Evolutionary conservation across 2,113 vertebrate species (phyloP).

Genomic region (Hemiprocne comata): DNA sequence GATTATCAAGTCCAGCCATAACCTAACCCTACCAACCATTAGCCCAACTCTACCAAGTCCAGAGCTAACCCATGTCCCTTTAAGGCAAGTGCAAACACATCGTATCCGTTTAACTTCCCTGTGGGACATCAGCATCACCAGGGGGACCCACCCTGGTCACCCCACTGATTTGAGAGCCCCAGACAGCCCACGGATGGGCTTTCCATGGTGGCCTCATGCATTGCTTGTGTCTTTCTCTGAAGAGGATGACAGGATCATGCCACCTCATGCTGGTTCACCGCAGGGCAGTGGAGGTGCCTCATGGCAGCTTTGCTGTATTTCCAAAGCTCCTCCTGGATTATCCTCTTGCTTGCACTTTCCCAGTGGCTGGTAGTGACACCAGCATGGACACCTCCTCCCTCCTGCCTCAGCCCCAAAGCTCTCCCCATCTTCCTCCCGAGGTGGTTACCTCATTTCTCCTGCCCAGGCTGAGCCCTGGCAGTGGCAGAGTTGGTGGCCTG

Average conservation of each 20-base stretch:
- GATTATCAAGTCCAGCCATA: no score
- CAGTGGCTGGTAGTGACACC: neutral
- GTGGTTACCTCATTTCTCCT: neutral
- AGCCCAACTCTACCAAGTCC: no score
- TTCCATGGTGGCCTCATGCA: neutral
- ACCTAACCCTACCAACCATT: no score
- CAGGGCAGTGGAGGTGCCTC: neutral
- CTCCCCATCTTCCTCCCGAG: neutral
- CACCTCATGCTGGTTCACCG: fast-evolving
- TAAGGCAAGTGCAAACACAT: neutral
- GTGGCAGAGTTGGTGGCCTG: neutral
- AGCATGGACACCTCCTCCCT: neutral
- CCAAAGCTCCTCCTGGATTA: neutral
- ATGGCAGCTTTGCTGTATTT: fast-evolving
- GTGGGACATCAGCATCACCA: fast-evolving
- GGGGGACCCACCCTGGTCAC: neutral
- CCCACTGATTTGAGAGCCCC: fast-evolving
- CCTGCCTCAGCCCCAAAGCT: neutral
- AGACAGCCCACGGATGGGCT: neutral
- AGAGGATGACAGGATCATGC: fast-evolving
- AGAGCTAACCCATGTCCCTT: no score
- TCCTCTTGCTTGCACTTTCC: neutral
- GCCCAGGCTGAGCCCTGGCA: neutral
- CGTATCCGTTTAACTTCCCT: neutral
- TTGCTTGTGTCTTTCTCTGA: fast-evolving